phyloP scores from a whole-genome alignment of 1,140 invertebrate genomes.

The Colletes latitarsis region DNA sequence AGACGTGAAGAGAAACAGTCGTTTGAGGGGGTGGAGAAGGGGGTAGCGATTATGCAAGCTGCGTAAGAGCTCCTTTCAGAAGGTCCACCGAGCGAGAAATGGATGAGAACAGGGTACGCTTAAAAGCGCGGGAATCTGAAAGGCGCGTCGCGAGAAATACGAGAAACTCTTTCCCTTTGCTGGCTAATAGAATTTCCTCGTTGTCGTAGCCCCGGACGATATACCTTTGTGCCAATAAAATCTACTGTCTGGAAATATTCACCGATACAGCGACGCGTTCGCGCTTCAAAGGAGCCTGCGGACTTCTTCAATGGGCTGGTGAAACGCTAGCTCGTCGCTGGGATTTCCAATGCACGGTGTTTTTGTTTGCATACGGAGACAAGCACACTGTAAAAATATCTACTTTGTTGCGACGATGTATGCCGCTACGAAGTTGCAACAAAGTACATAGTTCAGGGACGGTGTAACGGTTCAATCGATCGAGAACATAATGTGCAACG shows the following conservation, averaged over 20 bases:
- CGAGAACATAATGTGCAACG: neutral
- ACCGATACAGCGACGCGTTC: neutral
- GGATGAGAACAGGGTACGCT: neutral
- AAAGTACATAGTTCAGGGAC: slow-evolving; percentile 24
- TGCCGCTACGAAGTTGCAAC: neutral
- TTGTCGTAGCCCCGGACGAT: neutral
- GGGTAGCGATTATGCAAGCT: neutral
- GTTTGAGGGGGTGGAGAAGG: neutral
- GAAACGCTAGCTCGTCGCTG: neutral
- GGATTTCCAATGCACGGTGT: neutral
- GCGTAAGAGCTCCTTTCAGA: neutral
- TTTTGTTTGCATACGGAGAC: neutral
- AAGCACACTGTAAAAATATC: neutral
- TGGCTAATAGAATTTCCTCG: neutral
- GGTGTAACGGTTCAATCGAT: neutral
- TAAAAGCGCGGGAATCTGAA: neutral
- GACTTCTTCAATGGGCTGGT: neutral
- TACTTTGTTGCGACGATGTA: neutral
- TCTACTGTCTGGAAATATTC: neutral
- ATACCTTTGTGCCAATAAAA: neutral
- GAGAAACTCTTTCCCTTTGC: neutral
- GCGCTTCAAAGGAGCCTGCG: neutral
- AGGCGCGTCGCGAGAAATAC: neutral
- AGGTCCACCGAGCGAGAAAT: neutral
- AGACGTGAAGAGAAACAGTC: neutral